Evolutionary conservation across 1,140 invertebrate genomes (phyloP).

Genomic region (Drosophila suzukii): DNA sequence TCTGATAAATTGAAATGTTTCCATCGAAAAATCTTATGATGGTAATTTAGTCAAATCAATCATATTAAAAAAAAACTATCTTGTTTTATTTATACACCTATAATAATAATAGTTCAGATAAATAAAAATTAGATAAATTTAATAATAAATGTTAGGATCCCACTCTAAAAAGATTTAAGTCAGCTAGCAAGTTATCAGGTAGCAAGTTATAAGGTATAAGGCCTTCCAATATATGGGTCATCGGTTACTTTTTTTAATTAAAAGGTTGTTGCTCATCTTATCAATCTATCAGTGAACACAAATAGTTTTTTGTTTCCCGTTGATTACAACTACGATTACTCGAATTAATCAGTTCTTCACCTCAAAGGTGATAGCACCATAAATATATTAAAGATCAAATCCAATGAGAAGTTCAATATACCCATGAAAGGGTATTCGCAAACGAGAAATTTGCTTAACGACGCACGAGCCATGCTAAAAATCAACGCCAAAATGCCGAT

Average conservation of each 20-base stretch:
- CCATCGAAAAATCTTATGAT: no score
- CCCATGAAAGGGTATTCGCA: slow-evolving; percentile 32
- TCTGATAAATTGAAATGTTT: no score
- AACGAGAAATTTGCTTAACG: slow-evolving; percentile 44
- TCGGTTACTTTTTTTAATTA: slow-evolving; percentile 32
- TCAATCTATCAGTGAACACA: slow-evolving; percentile 13
- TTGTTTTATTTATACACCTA: no score
- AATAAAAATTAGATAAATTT: no score
- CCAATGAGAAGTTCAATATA: background rate
- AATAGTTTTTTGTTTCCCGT: background rate
- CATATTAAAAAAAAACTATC: no score
- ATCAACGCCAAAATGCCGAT: slow-evolving; percentile 70
- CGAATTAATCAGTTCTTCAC: background rate
- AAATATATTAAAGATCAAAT: background rate
- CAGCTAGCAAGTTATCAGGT: slow-evolving; percentile 25
- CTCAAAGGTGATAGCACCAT: background rate
- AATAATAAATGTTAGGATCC: no score
- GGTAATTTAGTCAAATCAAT: no score
- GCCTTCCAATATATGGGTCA: slow-evolving; percentile 37
- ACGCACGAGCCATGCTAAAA: slow-evolving; percentile 63
- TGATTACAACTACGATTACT: slow-evolving; percentile 1
- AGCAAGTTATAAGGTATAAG: no score
- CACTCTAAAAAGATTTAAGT: background rate
- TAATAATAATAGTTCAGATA: no score
- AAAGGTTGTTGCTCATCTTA: slow-evolving; percentile 36